These are phyloP conservation scores for Pristionchus maxplancki DNA, from an alignment of 2,888 invertebrate genomes.

Conservation along the genomic window DNA sequence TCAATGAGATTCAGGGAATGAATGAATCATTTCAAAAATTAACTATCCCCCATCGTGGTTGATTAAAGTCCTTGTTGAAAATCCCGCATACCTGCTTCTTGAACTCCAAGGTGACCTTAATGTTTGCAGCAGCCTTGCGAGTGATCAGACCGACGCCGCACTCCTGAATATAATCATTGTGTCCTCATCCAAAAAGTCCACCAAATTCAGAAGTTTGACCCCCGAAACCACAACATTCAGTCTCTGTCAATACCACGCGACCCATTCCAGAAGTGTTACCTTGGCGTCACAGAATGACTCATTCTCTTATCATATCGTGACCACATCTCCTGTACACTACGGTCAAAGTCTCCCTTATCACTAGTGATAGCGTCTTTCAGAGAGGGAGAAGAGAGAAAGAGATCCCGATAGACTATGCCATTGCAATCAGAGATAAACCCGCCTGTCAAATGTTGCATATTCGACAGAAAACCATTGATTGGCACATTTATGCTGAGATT, in stretches of 20 bases:
- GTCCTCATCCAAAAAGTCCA: no score
- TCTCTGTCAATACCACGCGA: not conserved
- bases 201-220: no score
- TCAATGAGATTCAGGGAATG: no score
- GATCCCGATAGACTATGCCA: slow-evolving; percentile 36
- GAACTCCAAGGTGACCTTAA: slow-evolving; percentile 68
- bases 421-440: not conserved
- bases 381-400: not conserved
- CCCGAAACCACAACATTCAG: no score
- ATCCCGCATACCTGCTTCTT: slow-evolving; percentile 56
- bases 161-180: slow-evolving; percentile 52
- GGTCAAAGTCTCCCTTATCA: slow-evolving; percentile 40
- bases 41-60: no score
- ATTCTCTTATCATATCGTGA: not conserved
- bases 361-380: not conserved
- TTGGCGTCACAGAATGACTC: not conserved
- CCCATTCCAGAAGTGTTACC: not conserved
- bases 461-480: not conserved
- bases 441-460: slow-evolving; percentile 21
- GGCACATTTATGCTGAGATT: slow-evolving; percentile 9
- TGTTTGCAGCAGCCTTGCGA: slow-evolving; percentile 67
- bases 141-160: slow-evolving; percentile 68
- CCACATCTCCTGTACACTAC: not conserved
- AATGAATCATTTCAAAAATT: not conserved
- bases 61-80: no score